Base-by-base conservation (phyloP, 2,113 vertebrate genomes). In the Anas platyrhynchos region DNA sequence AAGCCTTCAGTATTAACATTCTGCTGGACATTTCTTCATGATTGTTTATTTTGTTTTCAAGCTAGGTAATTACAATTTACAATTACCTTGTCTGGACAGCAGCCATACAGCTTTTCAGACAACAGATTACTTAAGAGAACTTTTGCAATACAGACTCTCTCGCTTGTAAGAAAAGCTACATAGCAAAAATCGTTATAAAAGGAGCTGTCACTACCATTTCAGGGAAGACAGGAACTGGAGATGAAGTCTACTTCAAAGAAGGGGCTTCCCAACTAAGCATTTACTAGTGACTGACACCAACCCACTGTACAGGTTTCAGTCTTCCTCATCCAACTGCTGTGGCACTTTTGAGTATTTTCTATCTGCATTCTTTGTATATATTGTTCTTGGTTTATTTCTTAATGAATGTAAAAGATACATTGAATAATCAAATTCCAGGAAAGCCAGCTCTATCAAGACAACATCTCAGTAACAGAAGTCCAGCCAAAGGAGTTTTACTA, bases 41-140 rank as follows among this genome's bases (percentile, higher is more conserved):
- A 34, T 3, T n/a, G 27, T 44, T 91, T 67, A 13, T 73, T 81
- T 75, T 59, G 55, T 78, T 83, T 68, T 25, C 41, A 54, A 75
- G 11, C n/a, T 22, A 55, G 54, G n/a, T 14, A 83, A 69, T 14
- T 52, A 34, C 65, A 69, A 44, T 62, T 62, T 7, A 25, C 20
- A 68, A 61, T 48, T 66, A 46, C 61, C 46, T 56, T 41, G 12
- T 27, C 43, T 78, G 75, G 32, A 43, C 34, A 73, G 36, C 13
- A 46, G 52, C 8, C 0, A 0, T 16, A 13, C 0, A 8, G 16
- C 26, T 85, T 34, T 59, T 23, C 59, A 80, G n/a, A 48, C 18
- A 80, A 41, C 5, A 67, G 27, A 25, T 12, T n/a, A 81, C 31
- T 75, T 46, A 54, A 50, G 46, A 69, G 36, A 59, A 63, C 12